Evolutionary conservation across 1,140 invertebrate genomes (phyloP), one percentile per base, ranked within the genome.

Genomic region (Bombus difficillimus): DNA sequence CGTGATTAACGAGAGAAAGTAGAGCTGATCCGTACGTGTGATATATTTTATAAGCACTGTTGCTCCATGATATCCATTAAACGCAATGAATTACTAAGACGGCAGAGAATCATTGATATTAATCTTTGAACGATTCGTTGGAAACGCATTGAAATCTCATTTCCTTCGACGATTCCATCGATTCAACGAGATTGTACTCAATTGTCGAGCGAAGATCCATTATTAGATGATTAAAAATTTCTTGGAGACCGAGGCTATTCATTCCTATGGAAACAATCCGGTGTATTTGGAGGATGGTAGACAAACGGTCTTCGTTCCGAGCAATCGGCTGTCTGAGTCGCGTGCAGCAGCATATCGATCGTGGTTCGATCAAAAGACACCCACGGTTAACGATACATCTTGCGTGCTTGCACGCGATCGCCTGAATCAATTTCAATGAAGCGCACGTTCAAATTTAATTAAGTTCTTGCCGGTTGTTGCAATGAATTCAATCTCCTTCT

Each of bases 361-460:
- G 9, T 12, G 18, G 25, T 6, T 74, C 53, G n/a, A 22, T 41
- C 73, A 47, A 53, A 64, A 81, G 76, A 86, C 71, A 53, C 15
- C 57, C 39, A 59, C 72, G 81, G 68, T 81, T 86, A 75, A 57
- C 68, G 72, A 75, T 78, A 64, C 41, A 53, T 39, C 53, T 73
- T 74, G 83, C 78, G 69, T 64, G 77, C 18, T 43, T 62, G 66
- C 66, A 72, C 83, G 41, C 84, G 28, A 79, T 59, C 68, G 43
- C 3, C 22, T 22, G 66, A 81, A 81, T 71, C 72, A 75, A 76
- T 86, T 72, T 73, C 85, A 53, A 83, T 72, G 71, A 73, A 34
- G 57, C 64, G 66, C 71, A 34, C 79, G 72, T 68, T 81, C 73
- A 37, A 86, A 86, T 86, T 83, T 69, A 86, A 86, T 86, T 83